phyloP scores from a whole-genome alignment of 1,140 invertebrate species.

The Mesaphorura yosii region DNA sequence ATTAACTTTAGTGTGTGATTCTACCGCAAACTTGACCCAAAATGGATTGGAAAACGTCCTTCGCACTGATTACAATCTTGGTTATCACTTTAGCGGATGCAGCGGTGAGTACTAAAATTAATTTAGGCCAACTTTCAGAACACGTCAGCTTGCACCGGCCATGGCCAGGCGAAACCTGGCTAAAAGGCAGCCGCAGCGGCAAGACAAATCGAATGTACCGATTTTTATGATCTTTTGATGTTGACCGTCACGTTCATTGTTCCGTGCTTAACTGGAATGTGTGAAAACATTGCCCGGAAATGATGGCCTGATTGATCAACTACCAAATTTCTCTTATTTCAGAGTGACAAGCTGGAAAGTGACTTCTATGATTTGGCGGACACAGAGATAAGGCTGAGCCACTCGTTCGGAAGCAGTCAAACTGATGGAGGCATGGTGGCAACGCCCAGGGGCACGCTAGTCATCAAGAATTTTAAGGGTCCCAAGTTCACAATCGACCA shows the following conservation, averaged over 20 bases:
- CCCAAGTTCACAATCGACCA: conserved; percentile 24
- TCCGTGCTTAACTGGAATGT: not conserved
- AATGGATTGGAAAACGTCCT: no score
- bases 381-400: conserved; percentile 19
- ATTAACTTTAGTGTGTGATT: no score
- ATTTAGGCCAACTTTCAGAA: no score
- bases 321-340: no score
- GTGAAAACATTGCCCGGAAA: not conserved
- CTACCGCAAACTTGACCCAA: no score
- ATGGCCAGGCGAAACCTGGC: not conserved
- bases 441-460: conserved; percentile 18
- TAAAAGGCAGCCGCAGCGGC: not conserved
- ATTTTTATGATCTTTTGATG: not conserved
- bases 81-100: no score
- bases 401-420: conserved; percentile 13
- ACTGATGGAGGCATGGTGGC: conserved; percentile 9
- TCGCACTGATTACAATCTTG: no score
- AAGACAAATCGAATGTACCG: not conserved
- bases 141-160: no score
- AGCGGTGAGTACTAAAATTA: no score
- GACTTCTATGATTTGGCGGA: conserved; percentile 3
- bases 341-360: no score
- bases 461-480: conserved; percentile 25
- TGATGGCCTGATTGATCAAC: not conserved
- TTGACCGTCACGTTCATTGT: not conserved